Base-by-base conservation (phyloP, 2,797 vertebrate genomes). In the Lycodopsis pacificus region DNA sequence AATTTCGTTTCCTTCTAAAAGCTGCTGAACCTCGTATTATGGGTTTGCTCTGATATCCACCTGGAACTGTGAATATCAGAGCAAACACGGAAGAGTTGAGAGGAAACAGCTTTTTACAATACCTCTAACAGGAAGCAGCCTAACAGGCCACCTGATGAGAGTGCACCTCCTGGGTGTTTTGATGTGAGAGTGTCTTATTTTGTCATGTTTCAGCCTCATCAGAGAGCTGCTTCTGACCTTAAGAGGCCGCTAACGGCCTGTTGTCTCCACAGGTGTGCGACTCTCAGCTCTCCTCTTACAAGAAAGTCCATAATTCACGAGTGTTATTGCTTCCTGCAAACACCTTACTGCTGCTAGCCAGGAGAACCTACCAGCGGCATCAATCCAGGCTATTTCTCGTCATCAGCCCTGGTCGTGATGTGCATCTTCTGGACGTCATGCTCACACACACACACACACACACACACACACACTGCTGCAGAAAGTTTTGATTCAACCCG, bases 221-320 rank as follows among this genome's bases (percentile, higher is more conserved):
- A 85, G 61, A 84, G 76, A 63, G 51, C 74, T 80, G 82, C 86
- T 85, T 79, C 71, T 86, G 89, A 85, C 83, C 90, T 42, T 78
- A 85, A 77, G 83, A 82, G 62, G 82, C 78, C 53, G 71, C 76
- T 82, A 89, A 92, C 79, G 53, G 80, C 80, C 73, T 85, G 56
- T 65, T 84, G 80, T 87, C 88, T 85, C 82, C 76, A 73, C 84
- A 79, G 89, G 88, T 84, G 86, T 79, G 78, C 49, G 22, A 62
- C 74, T 73, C 78, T 78, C 73, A 67, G 71, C 77, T 80, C 71
- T 78, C 81, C 79, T 20, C 40, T 86, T 88, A 82, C 68, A 81
- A 82, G 65, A 84, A 86, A 86, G 78, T 82, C 87, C 64, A 83
- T 89, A 88, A 84, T 83, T 91, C 87, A 88, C 12, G 0, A 48